Evolutionary conservation across 2,797 vertebrate species (phyloP).

Genomic region (Hylomyscus alleni): DNA sequence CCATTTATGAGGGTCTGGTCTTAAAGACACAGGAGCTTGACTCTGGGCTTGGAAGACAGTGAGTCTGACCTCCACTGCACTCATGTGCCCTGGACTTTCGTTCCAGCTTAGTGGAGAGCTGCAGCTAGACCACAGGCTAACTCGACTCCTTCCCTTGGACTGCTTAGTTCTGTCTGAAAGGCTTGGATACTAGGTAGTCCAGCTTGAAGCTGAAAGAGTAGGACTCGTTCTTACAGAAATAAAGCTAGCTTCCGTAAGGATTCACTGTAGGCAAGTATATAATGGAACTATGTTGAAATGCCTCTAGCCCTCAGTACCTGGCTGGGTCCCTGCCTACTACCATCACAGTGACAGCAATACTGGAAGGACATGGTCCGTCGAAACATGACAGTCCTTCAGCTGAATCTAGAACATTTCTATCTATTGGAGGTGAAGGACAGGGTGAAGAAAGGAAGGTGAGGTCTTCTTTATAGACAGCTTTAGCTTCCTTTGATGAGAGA

Average conservation of each 20-base stretch:
- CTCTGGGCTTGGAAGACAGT: slow-evolving; percentile 43
- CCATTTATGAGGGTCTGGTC: slow-evolving; percentile 74
- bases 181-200: not conserved
- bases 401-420: not conserved
- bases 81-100: not conserved
- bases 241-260: slow-evolving; percentile 3
- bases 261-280: slow-evolving; percentile 4
- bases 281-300: not conserved
- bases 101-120: not conserved
- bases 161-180: not conserved
- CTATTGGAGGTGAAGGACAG: not conserved
- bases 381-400: not conserved
- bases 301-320: not conserved
- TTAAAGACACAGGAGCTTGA: slow-evolving; percentile 86
- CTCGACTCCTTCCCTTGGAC: not conserved
- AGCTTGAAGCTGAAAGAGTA: slow-evolving; percentile 7
- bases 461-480: not conserved
- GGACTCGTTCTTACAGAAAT: not conserved
- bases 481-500: slow-evolving; percentile 24
- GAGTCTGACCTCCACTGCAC: not conserved
- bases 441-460: not conserved
- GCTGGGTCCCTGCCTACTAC: not conserved
- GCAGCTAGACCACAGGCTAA: not conserved
- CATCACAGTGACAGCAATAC: not conserved
- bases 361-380: slow-evolving; percentile 27